Base-by-base conservation (phyloP, 2,888 invertebrate genomes). In the Aphidoletes aphidimyza region DNA sequence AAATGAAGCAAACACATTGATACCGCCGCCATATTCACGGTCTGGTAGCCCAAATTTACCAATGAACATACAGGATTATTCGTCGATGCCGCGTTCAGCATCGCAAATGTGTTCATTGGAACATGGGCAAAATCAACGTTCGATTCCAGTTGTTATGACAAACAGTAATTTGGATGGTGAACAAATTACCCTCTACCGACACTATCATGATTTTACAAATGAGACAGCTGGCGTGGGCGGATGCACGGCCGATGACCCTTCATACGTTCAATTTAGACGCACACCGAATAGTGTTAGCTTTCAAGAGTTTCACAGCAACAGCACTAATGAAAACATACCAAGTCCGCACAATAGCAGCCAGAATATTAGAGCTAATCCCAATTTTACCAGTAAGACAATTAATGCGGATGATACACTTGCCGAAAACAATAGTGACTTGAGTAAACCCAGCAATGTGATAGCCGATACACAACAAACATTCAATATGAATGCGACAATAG, bases 1-100 rank as follows among this genome's bases (percentile, higher is more conserved):
- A 86, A 96, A 95, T 91, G 96, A 96, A 93, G 95, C 95, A 85
- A 96, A 96, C 89, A 94, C 94, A 85, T 92, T 95, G 89, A 93
- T 96, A 87, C 96, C 96, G 85, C 96, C 96, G 83, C 95, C 96
- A 26, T 96, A 96, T 90, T 95, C 95, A 85, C 93, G 94, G 88
- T 94, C 94, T 86, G 93, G 93, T 87, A 95, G 94, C 89, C 92
- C 94, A 87, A 95, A 94, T 87, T 93, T 93, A 87, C 90, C 92
- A 87, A 90, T 69, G 22, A 78, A 49, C 19, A 81, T 78, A 22
- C 47, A 69, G 45, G 37, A 87, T 87, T 85, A 69, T 45, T 37
- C 45, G 36, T 85, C 87, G 85, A 88, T 93, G 88, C 91, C 93
- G 86, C 91, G 93, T 85, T 93, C 93, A 86, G 91, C 93, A 86